Evolutionary conservation across 2,797 vertebrate species (phyloP), one percentile per base, ranked within the genome.

Genomic region (Ctenochaetus hawaiiensis): DNA sequence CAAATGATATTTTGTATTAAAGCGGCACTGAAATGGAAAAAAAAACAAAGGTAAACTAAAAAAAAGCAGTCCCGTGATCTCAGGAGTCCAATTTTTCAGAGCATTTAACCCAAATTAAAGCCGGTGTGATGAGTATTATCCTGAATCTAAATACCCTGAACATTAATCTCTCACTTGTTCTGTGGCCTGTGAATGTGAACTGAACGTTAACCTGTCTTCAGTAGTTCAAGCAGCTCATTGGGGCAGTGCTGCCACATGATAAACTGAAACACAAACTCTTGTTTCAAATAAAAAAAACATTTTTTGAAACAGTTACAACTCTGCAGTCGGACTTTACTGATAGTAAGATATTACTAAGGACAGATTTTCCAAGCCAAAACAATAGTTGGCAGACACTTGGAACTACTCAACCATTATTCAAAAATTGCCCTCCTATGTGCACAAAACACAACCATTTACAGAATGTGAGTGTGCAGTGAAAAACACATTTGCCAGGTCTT

Each of bases 91-190:
- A 16, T 56, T 47, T 72, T 45, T 64, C 10, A 23, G 34, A 78
- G 22, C 41, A 67, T 52, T 60, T 47, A 61, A 73, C 54, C 52
- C 8, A 57, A 77, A 72, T 67, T 58, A 63, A 73, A 81, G 18
- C 34, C 3, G 1, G 11, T 47, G 12, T 65, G 56, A 58, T 43
- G 59, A 8, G 67, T 44, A 13, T 58, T 58, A 77, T 67, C 72
- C 64, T 59, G 12, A 37, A 51, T 61, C 17, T 47, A 62, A 69
- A 67, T 59, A 23, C 14, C 22, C 12, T 11, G 6, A 57, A 14
- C 6, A 14, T 41, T 30, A 26, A 17, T 65, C 17, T 30, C 3
- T n/a, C 11, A 18, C 16, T 44, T 12, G 5, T 8, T 48, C 30
- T 57, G 37, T 13, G 12, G 2, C 41, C 8, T 5, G 14, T 39